Conservation (phyloP, 2,113 vertebrate species). For the Anser cygnoides region DNA sequence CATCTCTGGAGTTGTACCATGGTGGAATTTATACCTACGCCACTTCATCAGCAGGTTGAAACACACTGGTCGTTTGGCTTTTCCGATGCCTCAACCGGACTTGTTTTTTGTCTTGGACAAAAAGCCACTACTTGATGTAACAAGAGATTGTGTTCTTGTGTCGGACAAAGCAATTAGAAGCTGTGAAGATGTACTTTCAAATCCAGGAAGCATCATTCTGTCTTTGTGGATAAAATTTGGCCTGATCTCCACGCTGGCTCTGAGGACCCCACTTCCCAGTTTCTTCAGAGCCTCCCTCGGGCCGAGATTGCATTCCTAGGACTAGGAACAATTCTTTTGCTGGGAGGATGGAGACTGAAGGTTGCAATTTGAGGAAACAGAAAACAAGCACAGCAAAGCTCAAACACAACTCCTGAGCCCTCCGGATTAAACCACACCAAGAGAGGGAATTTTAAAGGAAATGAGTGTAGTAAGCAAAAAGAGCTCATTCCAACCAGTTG, state of each 20-base stretch:
- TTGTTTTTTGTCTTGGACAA: background rate
- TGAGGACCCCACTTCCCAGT: background rate
- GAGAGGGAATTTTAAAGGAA: constrained; percentile 22
- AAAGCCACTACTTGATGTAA: background rate
- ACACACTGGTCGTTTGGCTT: background rate
- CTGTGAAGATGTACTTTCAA: background rate
- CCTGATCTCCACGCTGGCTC: background rate
- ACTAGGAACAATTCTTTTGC: background rate
- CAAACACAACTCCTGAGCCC: constrained; percentile 24
- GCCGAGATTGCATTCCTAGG: background rate
- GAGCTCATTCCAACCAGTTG: constrained; percentile 54
- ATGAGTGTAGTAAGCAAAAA: constrained; percentile 25
- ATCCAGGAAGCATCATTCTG: background rate
- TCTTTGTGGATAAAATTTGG: background rate
- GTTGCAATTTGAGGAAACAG: constrained; percentile 16
- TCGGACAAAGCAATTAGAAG: background rate
- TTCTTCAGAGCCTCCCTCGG: background rate
- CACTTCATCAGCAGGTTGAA: background rate
- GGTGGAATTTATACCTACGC: background rate
- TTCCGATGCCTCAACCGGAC: background rate
- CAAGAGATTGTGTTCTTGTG: background rate
- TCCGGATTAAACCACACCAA: background rate
- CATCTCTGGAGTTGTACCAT: background rate
- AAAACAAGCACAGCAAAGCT: constrained; percentile 66
- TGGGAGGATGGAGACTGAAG: background rate